Percentiles rank a stretch among this genome's conserved stretches.
Conservation (phyloP, 2,797 vertebrate species). For the Vespertilio murinus region DNA sequence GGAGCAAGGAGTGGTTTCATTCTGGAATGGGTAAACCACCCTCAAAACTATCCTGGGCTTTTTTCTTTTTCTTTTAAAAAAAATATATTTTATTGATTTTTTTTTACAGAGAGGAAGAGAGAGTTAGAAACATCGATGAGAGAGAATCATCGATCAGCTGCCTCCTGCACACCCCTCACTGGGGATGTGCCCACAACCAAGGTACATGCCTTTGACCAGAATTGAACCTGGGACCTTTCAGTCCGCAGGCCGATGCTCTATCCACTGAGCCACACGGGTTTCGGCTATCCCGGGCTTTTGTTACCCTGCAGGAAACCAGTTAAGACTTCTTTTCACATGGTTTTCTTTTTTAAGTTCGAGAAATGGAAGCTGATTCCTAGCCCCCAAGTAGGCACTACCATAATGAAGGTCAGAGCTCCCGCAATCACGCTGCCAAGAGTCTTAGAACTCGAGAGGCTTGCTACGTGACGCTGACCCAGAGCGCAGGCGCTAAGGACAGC, state of each 20-base stretch:
- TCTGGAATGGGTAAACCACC: background rate
- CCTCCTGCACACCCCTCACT: too few relatives aligned
- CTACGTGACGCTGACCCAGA: constrained; percentile 46
- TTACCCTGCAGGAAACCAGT: background rate
- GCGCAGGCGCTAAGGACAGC: constrained; percentile 34
- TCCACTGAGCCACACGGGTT: too few relatives aligned
- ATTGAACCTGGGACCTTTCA: too few relatives aligned
- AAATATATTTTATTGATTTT: too few relatives aligned
- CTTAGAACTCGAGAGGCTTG: constrained; percentile 60
- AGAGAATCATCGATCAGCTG: too few relatives aligned
- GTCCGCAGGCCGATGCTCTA: too few relatives aligned
- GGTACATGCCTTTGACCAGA: too few relatives aligned
- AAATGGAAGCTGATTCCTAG: constrained; percentile 83
- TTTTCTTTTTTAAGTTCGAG: constrained; percentile 83
- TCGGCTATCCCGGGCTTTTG: background rate
- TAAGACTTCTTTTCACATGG: background rate
- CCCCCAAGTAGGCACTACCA: constrained; percentile 75
- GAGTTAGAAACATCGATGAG: too few relatives aligned
- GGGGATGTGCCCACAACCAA: too few relatives aligned
- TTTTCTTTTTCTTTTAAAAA: too few relatives aligned
- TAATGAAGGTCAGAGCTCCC: constrained; percentile 75
- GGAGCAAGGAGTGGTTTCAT: background rate
- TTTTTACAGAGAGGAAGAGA: too few relatives aligned
- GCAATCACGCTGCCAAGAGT: constrained; percentile 63
- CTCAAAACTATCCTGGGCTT: background rate